These are phyloP conservation scores for Premnoplex brunnescens DNA, from an alignment of 2,797 vertebrate genomes.

Conservation along the genomic window DNA sequence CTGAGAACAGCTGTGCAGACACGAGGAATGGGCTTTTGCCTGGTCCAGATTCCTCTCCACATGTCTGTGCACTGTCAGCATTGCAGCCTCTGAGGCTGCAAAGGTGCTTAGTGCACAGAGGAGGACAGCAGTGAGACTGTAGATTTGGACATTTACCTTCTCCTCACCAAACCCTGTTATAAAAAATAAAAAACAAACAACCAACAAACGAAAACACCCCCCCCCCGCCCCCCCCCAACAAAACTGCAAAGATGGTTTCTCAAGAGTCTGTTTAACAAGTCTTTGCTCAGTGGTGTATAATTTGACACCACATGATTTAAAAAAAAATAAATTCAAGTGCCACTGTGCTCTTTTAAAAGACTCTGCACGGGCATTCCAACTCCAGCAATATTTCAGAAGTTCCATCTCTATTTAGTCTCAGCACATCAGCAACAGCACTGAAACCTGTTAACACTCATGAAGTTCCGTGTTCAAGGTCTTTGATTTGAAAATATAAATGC, in stretches of 20 bases:
- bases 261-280: not conserved
- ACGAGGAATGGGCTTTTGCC: not conserved
- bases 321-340: not conserved
- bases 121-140: not conserved
- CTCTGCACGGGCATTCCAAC: not conserved
- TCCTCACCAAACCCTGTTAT: not conserved
- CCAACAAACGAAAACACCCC: not conserved
- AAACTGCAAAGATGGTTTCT: not conserved
- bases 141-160: not conserved
- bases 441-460: not conserved
- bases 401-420: conserved; percentile 15
- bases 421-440: not conserved
- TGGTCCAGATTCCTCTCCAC: not conserved
- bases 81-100: not conserved
- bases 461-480: not conserved
- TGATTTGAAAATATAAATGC: conserved; percentile 24
- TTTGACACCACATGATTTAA: not conserved
- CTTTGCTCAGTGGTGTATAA: not conserved
- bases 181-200: not conserved
- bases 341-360: not conserved
- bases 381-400: not conserved
- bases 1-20: not conserved
- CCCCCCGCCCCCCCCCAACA: not conserved
- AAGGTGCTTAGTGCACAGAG: not conserved
- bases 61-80: not conserved